phyloP scores from a whole-genome alignment of 2,797 vertebrate species.

The Hypotaenidia okinawae region DNA sequence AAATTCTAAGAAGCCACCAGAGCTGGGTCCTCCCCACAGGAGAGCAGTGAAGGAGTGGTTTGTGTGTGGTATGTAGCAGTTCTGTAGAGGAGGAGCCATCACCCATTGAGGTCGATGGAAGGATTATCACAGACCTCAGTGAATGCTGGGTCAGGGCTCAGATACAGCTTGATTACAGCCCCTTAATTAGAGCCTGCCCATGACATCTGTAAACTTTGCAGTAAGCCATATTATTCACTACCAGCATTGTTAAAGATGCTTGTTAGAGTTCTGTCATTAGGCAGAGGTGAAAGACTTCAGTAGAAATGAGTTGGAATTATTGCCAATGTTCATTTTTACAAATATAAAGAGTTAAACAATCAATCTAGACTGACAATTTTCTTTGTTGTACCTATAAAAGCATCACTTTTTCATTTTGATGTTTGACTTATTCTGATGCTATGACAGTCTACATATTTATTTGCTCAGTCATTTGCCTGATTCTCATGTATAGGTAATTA shows the following conservation, averaged over 20 bases:
- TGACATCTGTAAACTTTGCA: slow-evolving; percentile 40
- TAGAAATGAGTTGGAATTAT: background rate
- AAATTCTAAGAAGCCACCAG: background rate
- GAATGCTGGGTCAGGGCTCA: background rate
- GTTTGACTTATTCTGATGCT: background rate
- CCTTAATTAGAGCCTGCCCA: background rate
- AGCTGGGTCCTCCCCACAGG: background rate
- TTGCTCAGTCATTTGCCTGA: background rate
- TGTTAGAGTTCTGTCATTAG: background rate
- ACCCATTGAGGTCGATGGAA: fast-evolving
- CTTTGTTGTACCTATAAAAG: background rate
- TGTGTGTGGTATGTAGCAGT: fast-evolving
- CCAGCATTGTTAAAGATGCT: background rate
- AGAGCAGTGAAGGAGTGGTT: fast-evolving
- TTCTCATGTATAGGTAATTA: background rate
- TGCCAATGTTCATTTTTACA: background rate
- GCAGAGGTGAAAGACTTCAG: background rate
- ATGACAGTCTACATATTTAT: slow-evolving; percentile 8
- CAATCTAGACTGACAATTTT: background rate
- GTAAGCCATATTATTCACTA: background rate
- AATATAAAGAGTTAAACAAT: background rate
- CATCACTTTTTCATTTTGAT: background rate
- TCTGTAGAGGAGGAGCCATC: fast-evolving
- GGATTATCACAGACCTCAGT: background rate
- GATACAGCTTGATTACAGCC: background rate